Evolutionary conservation across 2,113 vertebrate species (phyloP).

Genomic region (Heterocephalus glaber): DNA sequence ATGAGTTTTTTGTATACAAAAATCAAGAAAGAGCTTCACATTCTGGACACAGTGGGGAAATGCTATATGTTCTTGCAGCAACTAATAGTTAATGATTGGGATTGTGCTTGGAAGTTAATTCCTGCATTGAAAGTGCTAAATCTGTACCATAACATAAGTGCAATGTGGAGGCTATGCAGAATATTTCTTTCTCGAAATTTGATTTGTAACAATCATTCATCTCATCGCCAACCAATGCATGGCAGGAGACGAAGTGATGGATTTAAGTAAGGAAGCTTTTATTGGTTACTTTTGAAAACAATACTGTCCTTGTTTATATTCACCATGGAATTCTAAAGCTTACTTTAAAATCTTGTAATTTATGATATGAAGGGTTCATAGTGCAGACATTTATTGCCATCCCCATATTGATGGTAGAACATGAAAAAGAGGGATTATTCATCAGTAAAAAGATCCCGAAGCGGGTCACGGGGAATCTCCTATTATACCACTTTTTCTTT

Average conservation of each 20-base stretch:
- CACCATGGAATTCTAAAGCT: neutral
- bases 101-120: neutral
- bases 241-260: neutral
- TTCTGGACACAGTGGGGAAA: neutral
- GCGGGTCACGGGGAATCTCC: neutral
- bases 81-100: neutral
- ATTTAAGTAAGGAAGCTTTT: neutral
- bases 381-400: neutral
- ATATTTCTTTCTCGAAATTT: neutral
- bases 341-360: neutral
- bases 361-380: neutral
- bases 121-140: neutral
- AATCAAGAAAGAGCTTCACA: neutral
- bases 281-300: conserved; percentile 33
- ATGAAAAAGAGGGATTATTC: neutral
- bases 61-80: neutral
- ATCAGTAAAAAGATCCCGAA: neutral
- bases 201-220: neutral
- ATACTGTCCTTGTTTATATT: neutral
- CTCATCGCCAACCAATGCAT: neutral
- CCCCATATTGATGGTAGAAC: neutral
- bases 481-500: neutral
- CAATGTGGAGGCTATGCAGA: neutral
- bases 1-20: neutral
- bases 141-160: neutral